A percentile compares a stretch with the other conserved stretches of the same genome.
phyloP scores from a whole-genome alignment of 2,888 invertebrate genomes.

The Neria commutata region DNA sequence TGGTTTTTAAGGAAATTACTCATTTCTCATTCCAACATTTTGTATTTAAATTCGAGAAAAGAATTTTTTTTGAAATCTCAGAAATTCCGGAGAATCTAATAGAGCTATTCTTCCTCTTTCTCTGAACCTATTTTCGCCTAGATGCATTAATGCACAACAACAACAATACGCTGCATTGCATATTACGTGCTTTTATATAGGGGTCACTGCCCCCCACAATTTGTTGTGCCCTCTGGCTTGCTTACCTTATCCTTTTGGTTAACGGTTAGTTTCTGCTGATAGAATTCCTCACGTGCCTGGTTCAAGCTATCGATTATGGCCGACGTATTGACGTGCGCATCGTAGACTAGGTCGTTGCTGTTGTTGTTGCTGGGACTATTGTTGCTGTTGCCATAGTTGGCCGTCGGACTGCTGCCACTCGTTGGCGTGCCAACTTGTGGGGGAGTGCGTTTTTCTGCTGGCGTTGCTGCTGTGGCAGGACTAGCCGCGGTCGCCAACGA shows the following conservation, averaged over 20 bases:
- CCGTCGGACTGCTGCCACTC: constrained; percentile 29
- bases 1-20: too few relatives aligned
- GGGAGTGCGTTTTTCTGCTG: constrained; percentile 45
- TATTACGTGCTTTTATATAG: too few relatives aligned
- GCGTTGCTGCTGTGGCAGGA: constrained; percentile 36
- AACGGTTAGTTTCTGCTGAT: constrained; percentile 51
- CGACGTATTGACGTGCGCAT: constrained; percentile 59
- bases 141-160: too few relatives aligned
- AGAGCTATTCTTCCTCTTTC: too few relatives aligned
- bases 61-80: too few relatives aligned
- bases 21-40: too few relatives aligned
- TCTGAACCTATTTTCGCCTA: too few relatives aligned
- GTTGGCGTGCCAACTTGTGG: constrained; percentile 40
- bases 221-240: too few relatives aligned
- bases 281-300: constrained; percentile 60
- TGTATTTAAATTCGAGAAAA: too few relatives aligned
- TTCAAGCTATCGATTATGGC: constrained; percentile 61
- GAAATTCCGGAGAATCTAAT: too few relatives aligned
- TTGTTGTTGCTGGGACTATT: constrained; percentile 33
- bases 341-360: constrained; percentile 52
- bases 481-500: constrained; percentile 28
- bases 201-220: too few relatives aligned
- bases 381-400: constrained; percentile 17
- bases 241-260: constrained; percentile 53
- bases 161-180: too few relatives aligned